phyloP scores from a whole-genome alignment of 2,888 invertebrate genomes.

The Pollenia angustigena region DNA sequence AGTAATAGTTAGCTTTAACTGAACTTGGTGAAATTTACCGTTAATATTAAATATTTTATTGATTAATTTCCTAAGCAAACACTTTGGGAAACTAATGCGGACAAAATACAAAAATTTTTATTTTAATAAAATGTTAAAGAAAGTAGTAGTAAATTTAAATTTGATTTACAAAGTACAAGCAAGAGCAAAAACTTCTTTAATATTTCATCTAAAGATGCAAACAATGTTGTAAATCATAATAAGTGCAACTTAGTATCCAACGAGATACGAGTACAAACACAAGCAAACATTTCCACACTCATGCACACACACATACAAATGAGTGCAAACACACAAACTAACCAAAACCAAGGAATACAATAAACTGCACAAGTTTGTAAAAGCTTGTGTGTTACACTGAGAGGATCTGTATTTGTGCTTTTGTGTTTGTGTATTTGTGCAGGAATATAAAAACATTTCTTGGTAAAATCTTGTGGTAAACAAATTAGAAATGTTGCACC shows the following conservation, averaged over 20 bases:
- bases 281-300: neutral
- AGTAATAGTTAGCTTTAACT: too few species aligned
- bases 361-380: neutral
- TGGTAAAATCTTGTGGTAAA: slow-evolving; percentile 63
- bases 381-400: neutral
- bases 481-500: slow-evolving; percentile 67
- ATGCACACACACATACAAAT: neutral
- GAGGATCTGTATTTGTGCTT: neutral
- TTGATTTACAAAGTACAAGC: slow-evolving; percentile 41
- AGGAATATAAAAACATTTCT: slow-evolving; percentile 29
- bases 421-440: neutral
- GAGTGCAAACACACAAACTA: neutral
- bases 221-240: slow-evolving; percentile 65
- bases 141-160: slow-evolving; percentile 52
- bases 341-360: neutral
- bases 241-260: slow-evolving; percentile 42
- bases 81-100: slow-evolving; percentile 5
- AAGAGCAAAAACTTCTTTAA: slow-evolving; percentile 36
- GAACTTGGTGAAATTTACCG: too few species aligned
- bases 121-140: slow-evolving; percentile 28
- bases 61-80: neutral
- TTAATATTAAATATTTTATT: neutral
- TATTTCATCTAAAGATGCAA: slow-evolving; percentile 52
- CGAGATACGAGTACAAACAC: neutral
- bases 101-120: slow-evolving; percentile 21